Evolutionary conservation across 2,113 vertebrate species (phyloP).

Genomic region (Rhinoderma darwinii): DNA sequence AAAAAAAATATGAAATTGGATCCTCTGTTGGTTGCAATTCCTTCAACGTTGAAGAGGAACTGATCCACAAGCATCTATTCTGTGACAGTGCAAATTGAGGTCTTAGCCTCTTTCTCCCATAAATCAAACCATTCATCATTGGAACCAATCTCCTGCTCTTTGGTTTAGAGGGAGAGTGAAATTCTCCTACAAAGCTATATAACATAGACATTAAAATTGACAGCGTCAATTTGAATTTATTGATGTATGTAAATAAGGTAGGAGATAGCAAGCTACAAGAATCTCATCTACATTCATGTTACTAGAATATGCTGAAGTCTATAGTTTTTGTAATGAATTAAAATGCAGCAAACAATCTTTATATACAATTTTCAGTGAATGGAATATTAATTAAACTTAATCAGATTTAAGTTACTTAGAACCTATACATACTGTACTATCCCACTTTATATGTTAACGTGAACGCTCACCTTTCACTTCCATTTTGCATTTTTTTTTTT

Average conservation of each 20-base stretch:
- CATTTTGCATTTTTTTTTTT: too few relatives aligned
- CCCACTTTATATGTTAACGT: too few relatives aligned
- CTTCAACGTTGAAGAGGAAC: constrained; percentile 36
- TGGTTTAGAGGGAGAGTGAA: constrained; percentile 45
- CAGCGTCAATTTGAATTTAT: constrained; percentile 48
- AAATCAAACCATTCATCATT: constrained; percentile 52
- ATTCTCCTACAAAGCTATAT: constrained; percentile 45
- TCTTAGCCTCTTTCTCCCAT: constrained; percentile 52
- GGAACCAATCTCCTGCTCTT: constrained; percentile 38
- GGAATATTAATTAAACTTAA: background rate
- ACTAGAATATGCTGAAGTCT: background rate
- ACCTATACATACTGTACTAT: background rate
- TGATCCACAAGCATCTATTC: constrained; percentile 44
- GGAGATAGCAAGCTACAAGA: background rate
- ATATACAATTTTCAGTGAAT: background rate
- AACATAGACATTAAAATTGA: constrained; percentile 47
- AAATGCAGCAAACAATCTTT: background rate
- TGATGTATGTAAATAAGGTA: constrained; percentile 42
- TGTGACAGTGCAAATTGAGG: constrained; percentile 53
- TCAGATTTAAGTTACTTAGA: background rate
- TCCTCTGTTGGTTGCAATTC: constrained; percentile 43
- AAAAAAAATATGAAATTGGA: constrained; percentile 43
- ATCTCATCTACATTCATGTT: background rate
- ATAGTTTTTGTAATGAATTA: constrained; percentile 7
- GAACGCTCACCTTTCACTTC: too few relatives aligned